phyloP scores from a whole-genome alignment of 2,888 invertebrate genomes.

The Morpho deidamia region DNA sequence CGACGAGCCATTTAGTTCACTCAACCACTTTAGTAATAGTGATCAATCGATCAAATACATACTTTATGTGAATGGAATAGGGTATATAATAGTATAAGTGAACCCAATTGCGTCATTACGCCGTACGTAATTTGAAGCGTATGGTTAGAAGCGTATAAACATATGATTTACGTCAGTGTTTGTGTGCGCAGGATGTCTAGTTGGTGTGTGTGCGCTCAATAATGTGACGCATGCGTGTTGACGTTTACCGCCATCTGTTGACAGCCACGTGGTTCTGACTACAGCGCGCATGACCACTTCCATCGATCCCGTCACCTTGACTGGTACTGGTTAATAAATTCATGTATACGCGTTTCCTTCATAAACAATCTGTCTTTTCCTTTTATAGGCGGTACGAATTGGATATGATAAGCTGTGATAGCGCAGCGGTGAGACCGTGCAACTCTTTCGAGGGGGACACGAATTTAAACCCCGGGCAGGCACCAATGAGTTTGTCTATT shows the following conservation, averaged over 20 bases:
- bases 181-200: slow-evolving; percentile 31
- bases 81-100: slow-evolving; percentile 28
- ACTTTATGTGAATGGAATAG: slow-evolving; percentile 25
- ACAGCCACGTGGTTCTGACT: slow-evolving; percentile 53
- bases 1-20: slow-evolving; percentile 57
- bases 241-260: slow-evolving; percentile 67
- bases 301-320: slow-evolving; percentile 72
- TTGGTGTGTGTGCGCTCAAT: slow-evolving; percentile 60
- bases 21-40: slow-evolving; percentile 48
- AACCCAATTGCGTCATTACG: slow-evolving; percentile 59
- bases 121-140: slow-evolving; percentile 66
- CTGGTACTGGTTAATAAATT: slow-evolving; percentile 67
- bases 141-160: slow-evolving; percentile 62
- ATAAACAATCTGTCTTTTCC: slow-evolving; percentile 23
- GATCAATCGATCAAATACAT: slow-evolving; percentile 26
- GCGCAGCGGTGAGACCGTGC: too few species aligned
- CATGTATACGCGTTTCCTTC: slow-evolving; percentile 51
- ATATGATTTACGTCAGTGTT: slow-evolving; percentile 63
- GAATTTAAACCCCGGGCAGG: too few species aligned
- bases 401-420: slow-evolving; percentile 4
- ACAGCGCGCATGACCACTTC: slow-evolving; percentile 48
- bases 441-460: too few species aligned
- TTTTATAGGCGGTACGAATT: slow-evolving; percentile 12
- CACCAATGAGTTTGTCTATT: too few species aligned
- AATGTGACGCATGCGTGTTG: slow-evolving; percentile 62